phyloP scores from a whole-genome alignment of 2,113 vertebrate genomes.

The Phylloscopus whistleri region DNA sequence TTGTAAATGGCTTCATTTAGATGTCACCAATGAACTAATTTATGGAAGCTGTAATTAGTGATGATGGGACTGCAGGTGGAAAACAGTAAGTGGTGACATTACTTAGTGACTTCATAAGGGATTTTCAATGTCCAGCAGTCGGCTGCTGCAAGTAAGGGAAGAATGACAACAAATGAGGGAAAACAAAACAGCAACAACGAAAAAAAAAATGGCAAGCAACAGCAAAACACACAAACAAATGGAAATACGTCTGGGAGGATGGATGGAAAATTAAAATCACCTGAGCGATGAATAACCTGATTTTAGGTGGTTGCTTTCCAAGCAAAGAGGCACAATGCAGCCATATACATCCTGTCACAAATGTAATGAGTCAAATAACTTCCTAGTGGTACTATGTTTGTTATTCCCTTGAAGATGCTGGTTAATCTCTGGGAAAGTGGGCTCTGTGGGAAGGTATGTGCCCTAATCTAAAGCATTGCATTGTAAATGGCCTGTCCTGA shows the following conservation, averaged over 20 bases:
- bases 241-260: background rate
- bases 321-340: background rate
- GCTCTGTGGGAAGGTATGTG: background rate
- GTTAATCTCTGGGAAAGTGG: background rate
- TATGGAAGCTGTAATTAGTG: conserved; percentile 40
- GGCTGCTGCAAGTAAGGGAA: background rate
- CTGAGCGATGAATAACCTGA: background rate
- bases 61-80: conserved; percentile 25
- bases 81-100: conserved; percentile 34
- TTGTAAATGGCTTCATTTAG: conserved; percentile 55
- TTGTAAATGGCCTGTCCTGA: background rate
- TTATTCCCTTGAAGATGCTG: background rate
- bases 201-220: background rate
- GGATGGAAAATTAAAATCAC: background rate
- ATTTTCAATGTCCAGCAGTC: background rate
- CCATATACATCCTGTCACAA: background rate
- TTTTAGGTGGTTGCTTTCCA: background rate
- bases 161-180: background rate
- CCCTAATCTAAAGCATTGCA: background rate
- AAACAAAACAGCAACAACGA: background rate
- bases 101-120: conserved; percentile 17
- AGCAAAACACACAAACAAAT: background rate
- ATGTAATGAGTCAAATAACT: background rate
- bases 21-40: conserved; percentile 35
- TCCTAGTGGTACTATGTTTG: background rate